A percentile compares a stretch with the other conserved stretches of the same genome.
Conservation (phyloP, 92 coral and sea anemone genomes). For the Palythoa grandis region DNA sequence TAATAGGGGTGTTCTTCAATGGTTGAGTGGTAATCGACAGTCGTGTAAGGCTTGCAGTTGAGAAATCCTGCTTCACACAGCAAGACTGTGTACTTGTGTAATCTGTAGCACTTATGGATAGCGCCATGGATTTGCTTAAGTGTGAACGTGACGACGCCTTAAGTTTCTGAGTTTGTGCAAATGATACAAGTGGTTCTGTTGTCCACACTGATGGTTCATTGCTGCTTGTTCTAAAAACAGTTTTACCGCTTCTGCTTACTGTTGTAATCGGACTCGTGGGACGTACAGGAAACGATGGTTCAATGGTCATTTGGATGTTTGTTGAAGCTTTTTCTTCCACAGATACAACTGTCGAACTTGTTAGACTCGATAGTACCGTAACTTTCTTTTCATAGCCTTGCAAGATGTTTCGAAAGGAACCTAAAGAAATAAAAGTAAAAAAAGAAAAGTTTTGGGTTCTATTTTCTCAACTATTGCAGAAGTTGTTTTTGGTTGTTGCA, state of each 20-base stretch:
- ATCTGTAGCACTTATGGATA: not conserved
- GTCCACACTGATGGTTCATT: not conserved
- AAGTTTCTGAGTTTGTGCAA: not conserved
- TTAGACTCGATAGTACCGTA: not conserved
- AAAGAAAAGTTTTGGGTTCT: too few relatives aligned
- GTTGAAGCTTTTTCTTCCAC: not conserved
- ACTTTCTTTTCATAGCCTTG: not conserved
- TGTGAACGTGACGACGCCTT: not conserved
- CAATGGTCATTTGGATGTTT: not conserved
- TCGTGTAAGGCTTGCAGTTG: not conserved
- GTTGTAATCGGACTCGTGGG: not conserved
- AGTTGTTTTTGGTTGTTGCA: too few relatives aligned
- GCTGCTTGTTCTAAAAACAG: not conserved
- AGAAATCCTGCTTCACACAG: not conserved
- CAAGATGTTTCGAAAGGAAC: not conserved
- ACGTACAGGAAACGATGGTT: not conserved
- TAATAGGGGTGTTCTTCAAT: not conserved
- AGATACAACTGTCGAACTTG: not conserved
- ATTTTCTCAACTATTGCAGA: too few relatives aligned
- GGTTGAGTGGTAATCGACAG: not conserved
- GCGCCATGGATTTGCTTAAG: not conserved
- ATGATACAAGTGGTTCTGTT: not conserved
- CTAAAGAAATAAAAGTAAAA: not conserved
- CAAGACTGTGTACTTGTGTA: not conserved
- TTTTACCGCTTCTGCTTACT: not conserved